phyloP scores from a whole-genome alignment of 2,113 vertebrate genomes.

The Pseudonaja textilis region DNA sequence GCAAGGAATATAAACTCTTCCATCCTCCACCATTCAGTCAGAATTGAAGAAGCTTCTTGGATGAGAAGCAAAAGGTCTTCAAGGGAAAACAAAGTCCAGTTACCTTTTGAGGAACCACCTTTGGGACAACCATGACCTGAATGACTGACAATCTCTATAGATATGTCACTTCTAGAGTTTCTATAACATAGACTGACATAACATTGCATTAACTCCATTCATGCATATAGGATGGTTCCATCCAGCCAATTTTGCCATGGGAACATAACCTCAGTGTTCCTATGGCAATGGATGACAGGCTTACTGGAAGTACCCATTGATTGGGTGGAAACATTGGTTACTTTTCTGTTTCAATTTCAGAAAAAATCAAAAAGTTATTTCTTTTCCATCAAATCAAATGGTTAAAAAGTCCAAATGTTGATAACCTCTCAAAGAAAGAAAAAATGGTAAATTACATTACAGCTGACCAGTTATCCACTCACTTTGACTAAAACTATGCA shows the following conservation, averaged over 20 bases:
- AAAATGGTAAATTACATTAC: neutral
- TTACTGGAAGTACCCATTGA: neutral
- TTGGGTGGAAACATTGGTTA: neutral
- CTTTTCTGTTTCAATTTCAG: neutral
- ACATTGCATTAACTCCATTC: neutral
- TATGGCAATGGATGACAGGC: neutral
- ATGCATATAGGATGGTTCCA: neutral
- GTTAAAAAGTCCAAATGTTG: neutral
- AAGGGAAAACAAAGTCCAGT: neutral
- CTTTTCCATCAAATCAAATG: neutral
- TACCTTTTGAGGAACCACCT: too few species aligned
- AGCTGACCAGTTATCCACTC: neutral
- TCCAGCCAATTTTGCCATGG: neutral
- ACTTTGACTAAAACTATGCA: neutral
- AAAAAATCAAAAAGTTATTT: neutral
- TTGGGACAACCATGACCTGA: neutral
- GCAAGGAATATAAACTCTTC: neutral
- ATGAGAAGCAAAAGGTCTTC: neutral
- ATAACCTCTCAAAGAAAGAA: neutral
- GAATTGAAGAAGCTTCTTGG: neutral
- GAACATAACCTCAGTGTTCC: neutral
- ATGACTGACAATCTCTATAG: neutral
- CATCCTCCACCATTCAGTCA: neutral
- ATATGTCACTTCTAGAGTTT: constrained; percentile 20
- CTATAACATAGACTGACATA: constrained; percentile 32